These are phyloP conservation scores for Tetrax tetrax DNA, from an alignment of 2,113 vertebrate species.

Conservation along the genomic window DNA sequence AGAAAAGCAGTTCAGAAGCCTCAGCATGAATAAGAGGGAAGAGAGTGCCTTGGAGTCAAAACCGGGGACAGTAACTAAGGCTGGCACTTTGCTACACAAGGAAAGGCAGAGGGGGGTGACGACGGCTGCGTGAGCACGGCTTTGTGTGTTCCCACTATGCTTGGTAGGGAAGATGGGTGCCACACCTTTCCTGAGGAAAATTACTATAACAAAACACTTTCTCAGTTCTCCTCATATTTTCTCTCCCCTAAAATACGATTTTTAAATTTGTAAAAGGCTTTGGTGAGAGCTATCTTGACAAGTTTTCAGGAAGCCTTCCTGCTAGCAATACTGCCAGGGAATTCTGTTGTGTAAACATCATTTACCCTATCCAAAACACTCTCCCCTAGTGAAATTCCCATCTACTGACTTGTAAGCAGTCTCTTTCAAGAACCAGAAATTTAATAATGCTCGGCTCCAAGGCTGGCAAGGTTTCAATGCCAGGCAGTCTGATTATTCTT, in stretches of 20 bases:
- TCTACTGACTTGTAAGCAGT: constrained; percentile 2
- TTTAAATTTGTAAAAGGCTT: neutral
- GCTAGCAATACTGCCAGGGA: constrained; percentile 18
- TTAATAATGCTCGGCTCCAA: neutral
- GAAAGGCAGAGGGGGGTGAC: neutral
- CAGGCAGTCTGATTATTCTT: constrained; percentile 29
- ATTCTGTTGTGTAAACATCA: constrained; percentile 44
- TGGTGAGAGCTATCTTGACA: constrained; percentile 29
- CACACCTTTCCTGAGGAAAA: neutral
- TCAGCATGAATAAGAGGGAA: neutral
- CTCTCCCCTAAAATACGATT: neutral
- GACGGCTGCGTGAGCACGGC: neutral
- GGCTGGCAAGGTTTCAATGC: constrained; percentile 31
- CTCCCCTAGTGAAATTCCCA: constrained; percentile 11
- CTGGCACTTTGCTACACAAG: neutral
- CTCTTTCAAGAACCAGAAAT: constrained; percentile 24
- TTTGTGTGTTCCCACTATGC: neutral
- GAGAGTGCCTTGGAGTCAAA: neutral
- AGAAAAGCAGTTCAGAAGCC: neutral
- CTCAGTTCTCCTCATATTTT: neutral
- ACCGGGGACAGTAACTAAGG: neutral
- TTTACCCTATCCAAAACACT: constrained; percentile 8
- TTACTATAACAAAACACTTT: neutral
- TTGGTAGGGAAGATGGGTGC: neutral
- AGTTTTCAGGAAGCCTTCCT: constrained; percentile 19